These are phyloP conservation scores for Trichacis sp. DNA, from an alignment of 2,888 invertebrate species.

Conservation along the genomic window DNA sequence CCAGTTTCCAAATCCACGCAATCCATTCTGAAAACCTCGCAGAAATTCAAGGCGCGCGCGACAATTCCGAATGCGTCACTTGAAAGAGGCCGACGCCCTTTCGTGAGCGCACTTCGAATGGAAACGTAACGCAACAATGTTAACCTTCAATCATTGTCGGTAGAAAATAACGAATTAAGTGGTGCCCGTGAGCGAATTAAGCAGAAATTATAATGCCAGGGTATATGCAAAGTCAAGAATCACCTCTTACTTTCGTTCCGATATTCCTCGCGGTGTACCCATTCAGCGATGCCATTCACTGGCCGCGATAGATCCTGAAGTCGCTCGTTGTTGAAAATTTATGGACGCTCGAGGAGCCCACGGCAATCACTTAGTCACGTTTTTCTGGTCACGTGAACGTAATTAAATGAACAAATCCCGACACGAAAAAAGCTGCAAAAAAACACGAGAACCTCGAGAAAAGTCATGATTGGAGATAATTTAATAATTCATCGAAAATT, in stretches of 20 bases:
- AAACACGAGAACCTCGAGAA: neutral
- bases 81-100: neutral
- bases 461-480: neutral
- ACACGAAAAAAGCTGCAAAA: conserved; percentile 29
- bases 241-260: conserved; percentile 52
- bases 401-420: conserved; percentile 17
- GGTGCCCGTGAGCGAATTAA: conserved; percentile 30
- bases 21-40: no score
- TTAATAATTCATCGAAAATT: no score
- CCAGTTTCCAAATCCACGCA: no score
- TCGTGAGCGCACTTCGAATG: neutral
- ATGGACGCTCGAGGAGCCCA: conserved; percentile 18
- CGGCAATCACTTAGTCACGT: conserved; percentile 16
- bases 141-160: neutral
- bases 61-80: no score
- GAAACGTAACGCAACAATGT: neutral
- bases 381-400: conserved; percentile 11
- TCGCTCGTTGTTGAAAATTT: conserved; percentile 20
- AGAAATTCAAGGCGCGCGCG: no score
- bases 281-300: conserved; percentile 51
- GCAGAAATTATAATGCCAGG: conserved; percentile 23
- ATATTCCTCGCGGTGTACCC: conserved; percentile 56
- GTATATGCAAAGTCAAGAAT: conserved; percentile 34
- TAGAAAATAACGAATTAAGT: conserved; percentile 15
- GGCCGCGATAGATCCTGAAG: conserved; percentile 19